A percentile compares a stretch with the other conserved stretches of the same genome.
Evolutionary conservation across 2,888 invertebrate genomes (phyloP).

Genomic region (Thecocarcelia acutangulata): DNA sequence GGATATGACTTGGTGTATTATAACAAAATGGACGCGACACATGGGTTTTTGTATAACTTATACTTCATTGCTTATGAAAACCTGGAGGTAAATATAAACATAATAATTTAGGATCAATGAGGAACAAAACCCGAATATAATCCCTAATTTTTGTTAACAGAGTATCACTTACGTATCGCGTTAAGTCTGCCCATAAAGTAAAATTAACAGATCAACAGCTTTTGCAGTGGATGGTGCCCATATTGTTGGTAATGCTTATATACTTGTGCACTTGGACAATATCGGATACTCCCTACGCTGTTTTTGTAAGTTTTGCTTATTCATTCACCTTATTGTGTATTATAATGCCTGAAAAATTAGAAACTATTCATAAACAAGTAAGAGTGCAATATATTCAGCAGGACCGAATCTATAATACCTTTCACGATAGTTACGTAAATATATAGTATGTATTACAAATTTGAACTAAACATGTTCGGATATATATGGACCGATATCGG

Average conservation of each 20-base stretch:
- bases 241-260: constrained; percentile 93
- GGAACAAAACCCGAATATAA: neutral
- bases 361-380: too few species aligned
- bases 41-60: constrained; percentile 96
- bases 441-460: too few species aligned
- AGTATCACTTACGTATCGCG: constrained; percentile 94
- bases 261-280: constrained; percentile 95
- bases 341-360: too few species aligned
- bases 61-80: constrained; percentile 95
- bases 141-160: constrained; percentile 81
- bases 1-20: constrained; percentile 91
- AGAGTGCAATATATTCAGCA: too few species aligned
- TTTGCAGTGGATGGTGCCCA: constrained; percentile 95
- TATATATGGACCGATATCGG: too few species aligned
- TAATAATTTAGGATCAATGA: neutral
- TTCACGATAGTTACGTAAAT: too few species aligned
- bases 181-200: constrained; percentile 95
- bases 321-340: too few species aligned
- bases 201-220: constrained; percentile 96
- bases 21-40: constrained; percentile 96
- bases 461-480: too few species aligned
- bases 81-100: constrained; percentile 88
- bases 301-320: constrained; percentile 83
- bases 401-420: too few species aligned
- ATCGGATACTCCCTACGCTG: constrained; percentile 91